Conservation (phyloP, 1,140 invertebrate species). For the Argopecten irradians region DNA sequence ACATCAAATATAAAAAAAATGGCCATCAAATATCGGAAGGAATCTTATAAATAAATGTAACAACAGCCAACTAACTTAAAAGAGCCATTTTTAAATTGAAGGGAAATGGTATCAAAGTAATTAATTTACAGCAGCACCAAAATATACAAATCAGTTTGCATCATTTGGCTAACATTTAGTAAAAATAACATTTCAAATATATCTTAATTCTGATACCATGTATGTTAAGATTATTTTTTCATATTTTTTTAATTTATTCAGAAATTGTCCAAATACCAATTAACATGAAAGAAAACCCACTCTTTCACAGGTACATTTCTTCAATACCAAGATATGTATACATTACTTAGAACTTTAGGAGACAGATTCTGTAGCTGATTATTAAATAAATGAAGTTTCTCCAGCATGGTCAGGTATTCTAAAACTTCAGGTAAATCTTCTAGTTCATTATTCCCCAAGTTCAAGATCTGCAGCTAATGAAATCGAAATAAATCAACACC, state of each 20-base stretch:
- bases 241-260: neutral
- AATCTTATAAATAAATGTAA: neutral
- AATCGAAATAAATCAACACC: too few relatives aligned
- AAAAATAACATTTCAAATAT: too few relatives aligned
- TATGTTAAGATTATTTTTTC: neutral
- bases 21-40: neutral
- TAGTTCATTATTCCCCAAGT: slow-evolving; percentile 74
- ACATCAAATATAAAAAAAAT: neutral
- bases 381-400: slow-evolving; percentile 74
- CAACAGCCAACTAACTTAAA: neutral
- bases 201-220: too few relatives aligned
- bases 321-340: neutral
- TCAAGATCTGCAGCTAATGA: slow-evolving; percentile 73
- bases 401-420: slow-evolving; percentile 66
- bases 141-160: too few relatives aligned
- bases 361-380: slow-evolving; percentile 67
- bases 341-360: slow-evolving; percentile 67
- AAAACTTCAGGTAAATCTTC: slow-evolving; percentile 70
- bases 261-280: neutral
- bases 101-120: too few relatives aligned
- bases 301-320: neutral
- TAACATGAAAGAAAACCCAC: neutral
- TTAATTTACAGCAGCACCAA: too few relatives aligned
- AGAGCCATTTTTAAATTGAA: too few relatives aligned
- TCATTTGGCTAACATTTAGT: too few relatives aligned